phyloP scores from a whole-genome alignment of 2,113 vertebrate genomes.

The Acinonyx jubatus region DNA sequence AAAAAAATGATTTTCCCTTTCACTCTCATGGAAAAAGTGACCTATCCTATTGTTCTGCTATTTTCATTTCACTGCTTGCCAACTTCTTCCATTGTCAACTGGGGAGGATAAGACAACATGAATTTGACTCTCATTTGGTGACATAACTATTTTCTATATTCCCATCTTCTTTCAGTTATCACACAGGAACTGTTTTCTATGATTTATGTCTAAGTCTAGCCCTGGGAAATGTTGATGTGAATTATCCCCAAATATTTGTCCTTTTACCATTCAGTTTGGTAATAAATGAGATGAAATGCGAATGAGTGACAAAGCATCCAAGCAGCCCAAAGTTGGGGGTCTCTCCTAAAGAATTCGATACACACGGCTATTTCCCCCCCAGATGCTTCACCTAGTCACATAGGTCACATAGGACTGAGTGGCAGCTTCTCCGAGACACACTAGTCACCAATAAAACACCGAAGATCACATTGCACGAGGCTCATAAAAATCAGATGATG shows the following conservation, averaged over 20 bases:
- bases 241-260: neutral
- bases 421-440: neutral
- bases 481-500: neutral
- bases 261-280: neutral
- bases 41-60: neutral
- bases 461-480: neutral
- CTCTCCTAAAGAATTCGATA: neutral
- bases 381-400: neutral
- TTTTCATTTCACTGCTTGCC: conserved; percentile 23
- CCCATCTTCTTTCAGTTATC: neutral
- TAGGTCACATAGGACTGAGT: neutral
- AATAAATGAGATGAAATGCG: neutral
- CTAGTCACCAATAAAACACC: neutral
- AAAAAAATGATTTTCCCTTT: neutral
- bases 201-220: neutral
- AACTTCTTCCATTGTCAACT: neutral
- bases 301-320: neutral
- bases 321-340: neutral
- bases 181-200: neutral
- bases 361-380: neutral
- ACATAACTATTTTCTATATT: neutral
- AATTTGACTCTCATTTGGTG: neutral
- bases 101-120: neutral
- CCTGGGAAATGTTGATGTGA: neutral
- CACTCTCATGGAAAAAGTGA: neutral